Evolutionary conservation across 53 echinoderm and acorn worm species (phyloP), one percentile per base, ranked within the genome.

Genomic region (Echinarachnius parma): DNA sequence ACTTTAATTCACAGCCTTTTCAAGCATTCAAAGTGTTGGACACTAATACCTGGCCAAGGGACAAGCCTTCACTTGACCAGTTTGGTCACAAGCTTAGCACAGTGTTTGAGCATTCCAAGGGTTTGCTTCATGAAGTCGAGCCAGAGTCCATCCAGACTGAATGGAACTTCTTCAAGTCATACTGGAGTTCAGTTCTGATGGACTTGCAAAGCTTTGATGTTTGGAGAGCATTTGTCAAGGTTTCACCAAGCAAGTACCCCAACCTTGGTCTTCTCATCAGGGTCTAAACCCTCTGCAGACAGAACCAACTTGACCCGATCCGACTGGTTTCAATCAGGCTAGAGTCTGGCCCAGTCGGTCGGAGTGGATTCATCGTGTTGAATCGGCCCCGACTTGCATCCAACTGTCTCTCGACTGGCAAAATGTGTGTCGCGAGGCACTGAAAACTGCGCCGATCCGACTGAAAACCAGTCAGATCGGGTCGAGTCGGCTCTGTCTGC

Each of bases 31-130:
- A 55, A 27, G 29, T 71, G 31, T 53, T 52, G 53, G 53, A 71
- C 34, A 34, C 71, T 7, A 71, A 53, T 53, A 22, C 34, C 20
- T 77, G 77, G 77, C 77, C 77, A 42, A 77, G 61, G 35, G 48
- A 61, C 22, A 77, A 46, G 46, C 47, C 61, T 21, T 61, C 61
- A 61, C 10, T 77, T 0, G 48, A 29, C 2, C 29, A 77, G 48
- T 77, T 77, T 62, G 77, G 77, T 28, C 46, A 77, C 34, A 62
- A 62, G 35, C 63, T 77, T n/a, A 29, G 1, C 31, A 16, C 29
- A 62, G 26, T 77, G 29, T 19, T 53, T 49, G 33, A 62, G 52
- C 63, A 62, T 48, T 57, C 56, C 44, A 53, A 74, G 53, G 56
- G 34, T 9, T 74, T 56, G 77, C 50, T 50, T 24, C 53, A 77